These are phyloP conservation scores for Cyclophora punctaria DNA, from an alignment of 2,888 invertebrate species.

Conservation along the genomic window DNA sequence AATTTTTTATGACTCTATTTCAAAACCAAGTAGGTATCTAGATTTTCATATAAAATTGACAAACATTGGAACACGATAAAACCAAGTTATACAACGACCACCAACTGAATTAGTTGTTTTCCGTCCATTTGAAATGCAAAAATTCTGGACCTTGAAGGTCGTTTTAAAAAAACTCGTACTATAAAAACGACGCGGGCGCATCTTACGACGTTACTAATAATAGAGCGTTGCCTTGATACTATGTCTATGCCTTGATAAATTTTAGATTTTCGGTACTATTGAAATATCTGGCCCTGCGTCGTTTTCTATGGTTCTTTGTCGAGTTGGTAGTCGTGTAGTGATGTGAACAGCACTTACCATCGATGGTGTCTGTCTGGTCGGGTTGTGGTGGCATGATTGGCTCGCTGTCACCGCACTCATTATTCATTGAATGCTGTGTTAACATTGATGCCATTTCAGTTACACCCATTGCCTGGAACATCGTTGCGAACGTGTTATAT, in stretches of 20 bases:
- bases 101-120: slow-evolving; percentile 20
- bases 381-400: slow-evolving; percentile 77
- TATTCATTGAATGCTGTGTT: slow-evolving; percentile 76
- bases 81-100: slow-evolving; percentile 20
- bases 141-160: slow-evolving; percentile 14
- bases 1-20: background rate
- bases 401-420: slow-evolving; percentile 76
- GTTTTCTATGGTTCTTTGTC: too few species aligned
- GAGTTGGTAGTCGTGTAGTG: slow-evolving; percentile 20
- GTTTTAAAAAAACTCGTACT: slow-evolving; percentile 5
- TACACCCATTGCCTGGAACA: slow-evolving; percentile 76
- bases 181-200: slow-evolving; percentile 3
- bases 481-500: slow-evolving; percentile 1
- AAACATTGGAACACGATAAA: slow-evolving; percentile 18
- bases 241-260: too few species aligned
- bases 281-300: too few species aligned
- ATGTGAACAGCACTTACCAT: slow-evolving; percentile 75
- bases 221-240: too few species aligned
- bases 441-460: slow-evolving; percentile 79
- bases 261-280: too few species aligned
- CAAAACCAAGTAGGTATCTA: background rate
- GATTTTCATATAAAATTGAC: slow-evolving; percentile 19
- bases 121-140: slow-evolving; percentile 15
- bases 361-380: slow-evolving; percentile 83
- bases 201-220: background rate